These are phyloP conservation scores for Notiomystis cincta DNA, from an alignment of 2,113 vertebrate species.

Conservation along the genomic window DNA sequence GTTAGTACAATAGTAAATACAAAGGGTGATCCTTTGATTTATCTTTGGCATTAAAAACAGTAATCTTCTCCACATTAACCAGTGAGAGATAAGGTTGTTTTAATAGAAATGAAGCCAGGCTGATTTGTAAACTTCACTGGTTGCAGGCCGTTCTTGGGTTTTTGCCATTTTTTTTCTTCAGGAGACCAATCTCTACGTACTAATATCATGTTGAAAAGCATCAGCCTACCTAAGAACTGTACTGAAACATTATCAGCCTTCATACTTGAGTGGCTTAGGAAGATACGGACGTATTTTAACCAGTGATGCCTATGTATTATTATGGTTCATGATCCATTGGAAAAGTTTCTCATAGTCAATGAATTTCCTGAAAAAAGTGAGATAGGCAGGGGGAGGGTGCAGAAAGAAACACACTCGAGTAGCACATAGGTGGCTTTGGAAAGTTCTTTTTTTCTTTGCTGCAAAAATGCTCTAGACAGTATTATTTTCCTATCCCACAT, in stretches of 20 bases:
- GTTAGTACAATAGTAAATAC: neutral
- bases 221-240: neutral
- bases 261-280: neutral
- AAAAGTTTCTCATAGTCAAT: neutral
- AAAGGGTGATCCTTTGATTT: neutral
- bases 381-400: neutral
- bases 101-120: neutral
- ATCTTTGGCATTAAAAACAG: neutral
- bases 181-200: neutral
- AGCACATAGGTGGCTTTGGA: neutral
- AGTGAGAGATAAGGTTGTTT: neutral
- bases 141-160: rapidly evolving
- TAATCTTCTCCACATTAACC: neutral
- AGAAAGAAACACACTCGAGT: neutral
- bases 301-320: neutral
- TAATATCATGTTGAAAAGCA: neutral
- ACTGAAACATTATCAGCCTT: neutral
- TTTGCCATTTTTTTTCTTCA: neutral
- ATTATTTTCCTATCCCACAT: neutral
- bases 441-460: neutral
- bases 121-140: neutral
- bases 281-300: neutral
- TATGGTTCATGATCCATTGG: neutral
- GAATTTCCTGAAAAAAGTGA: neutral
- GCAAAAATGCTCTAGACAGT: neutral